A percentile compares a stretch with the other conserved stretches of the same genome.
These are phyloP conservation scores for Bubo scandiacus DNA, from an alignment of 2,113 vertebrate species.

Conservation along the genomic window DNA sequence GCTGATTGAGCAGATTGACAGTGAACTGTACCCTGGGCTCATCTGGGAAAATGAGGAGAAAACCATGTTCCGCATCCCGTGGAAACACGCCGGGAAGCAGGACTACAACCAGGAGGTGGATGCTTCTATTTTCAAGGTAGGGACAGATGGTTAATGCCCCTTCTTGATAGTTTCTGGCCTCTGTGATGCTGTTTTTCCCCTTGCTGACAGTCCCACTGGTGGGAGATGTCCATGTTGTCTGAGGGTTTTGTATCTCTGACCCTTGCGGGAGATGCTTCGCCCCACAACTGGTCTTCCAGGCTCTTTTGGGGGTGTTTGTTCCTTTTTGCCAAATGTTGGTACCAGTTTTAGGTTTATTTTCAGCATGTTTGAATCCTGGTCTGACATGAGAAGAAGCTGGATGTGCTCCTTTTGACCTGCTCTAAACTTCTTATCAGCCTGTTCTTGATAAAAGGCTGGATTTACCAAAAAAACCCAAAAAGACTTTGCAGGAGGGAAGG, in stretches of 20 bases:
- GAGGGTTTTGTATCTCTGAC: background rate
- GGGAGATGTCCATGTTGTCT: rapidly evolving
- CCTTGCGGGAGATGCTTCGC: background rate
- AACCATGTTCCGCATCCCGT: conserved; percentile 95
- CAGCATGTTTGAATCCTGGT: background rate
- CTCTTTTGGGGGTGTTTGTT: background rate
- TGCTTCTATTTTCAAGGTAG: conserved; percentile 96
- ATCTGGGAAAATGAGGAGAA: conserved; percentile 91
- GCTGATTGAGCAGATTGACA: conserved; percentile 96
- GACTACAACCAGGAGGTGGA: conserved; percentile 98
- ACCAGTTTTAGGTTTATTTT: background rate
- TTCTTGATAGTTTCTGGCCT: rapidly evolving
- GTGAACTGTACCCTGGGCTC: conserved; percentile 85
- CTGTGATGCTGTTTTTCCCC: rapidly evolving
- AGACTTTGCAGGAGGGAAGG: background rate
- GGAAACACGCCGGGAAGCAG: conserved; percentile 98
- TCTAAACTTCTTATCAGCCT: background rate
- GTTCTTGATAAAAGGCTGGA: background rate
- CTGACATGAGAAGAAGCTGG: background rate
- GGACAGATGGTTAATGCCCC: background rate
- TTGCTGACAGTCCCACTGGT: background rate
- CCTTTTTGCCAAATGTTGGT: background rate
- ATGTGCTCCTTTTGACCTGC: background rate
- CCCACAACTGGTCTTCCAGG: background rate
- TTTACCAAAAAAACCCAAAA: background rate